These are phyloP conservation scores for Rhizomys pruinosus DNA, from an alignment of 2,113 vertebrate genomes.

Conservation along the genomic window DNA sequence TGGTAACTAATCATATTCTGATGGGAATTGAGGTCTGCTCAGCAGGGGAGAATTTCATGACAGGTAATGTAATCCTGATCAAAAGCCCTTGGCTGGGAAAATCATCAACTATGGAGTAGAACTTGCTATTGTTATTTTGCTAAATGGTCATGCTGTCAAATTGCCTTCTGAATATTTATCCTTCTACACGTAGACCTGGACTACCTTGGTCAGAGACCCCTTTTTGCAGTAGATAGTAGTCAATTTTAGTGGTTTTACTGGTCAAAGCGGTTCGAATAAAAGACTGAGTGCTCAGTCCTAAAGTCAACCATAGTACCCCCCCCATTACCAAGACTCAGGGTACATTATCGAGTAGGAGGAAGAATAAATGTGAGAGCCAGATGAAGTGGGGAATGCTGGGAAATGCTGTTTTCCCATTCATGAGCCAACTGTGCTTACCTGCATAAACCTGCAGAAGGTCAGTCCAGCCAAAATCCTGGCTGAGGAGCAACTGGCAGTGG, in stretches of 20 bases:
- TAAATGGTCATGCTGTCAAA: neutral
- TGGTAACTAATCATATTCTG: neutral
- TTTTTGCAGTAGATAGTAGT: neutral
- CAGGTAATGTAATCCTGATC: neutral
- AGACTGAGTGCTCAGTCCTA: no score
- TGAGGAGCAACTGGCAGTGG: no score
- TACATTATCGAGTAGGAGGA: fast-evolving
- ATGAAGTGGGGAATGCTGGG: no score
- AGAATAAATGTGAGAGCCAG: neutral
- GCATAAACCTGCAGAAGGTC: no score
- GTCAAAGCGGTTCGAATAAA: neutral
- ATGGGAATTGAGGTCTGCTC: no score
- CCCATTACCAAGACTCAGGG: neutral
- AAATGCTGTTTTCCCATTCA: no score
- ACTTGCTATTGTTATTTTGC: neutral
- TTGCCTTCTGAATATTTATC: neutral
- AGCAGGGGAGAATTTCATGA: no score
- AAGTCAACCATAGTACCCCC: no score
- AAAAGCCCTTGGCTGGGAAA: neutral
- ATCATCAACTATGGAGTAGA: no score
- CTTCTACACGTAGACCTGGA: neutral
- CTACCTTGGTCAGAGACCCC: neutral
- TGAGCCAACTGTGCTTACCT: no score
- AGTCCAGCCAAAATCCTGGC: no score
- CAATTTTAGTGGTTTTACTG: neutral